phyloP scores from a whole-genome alignment of 2,797 vertebrate species.

The Takifugu rubripes region DNA sequence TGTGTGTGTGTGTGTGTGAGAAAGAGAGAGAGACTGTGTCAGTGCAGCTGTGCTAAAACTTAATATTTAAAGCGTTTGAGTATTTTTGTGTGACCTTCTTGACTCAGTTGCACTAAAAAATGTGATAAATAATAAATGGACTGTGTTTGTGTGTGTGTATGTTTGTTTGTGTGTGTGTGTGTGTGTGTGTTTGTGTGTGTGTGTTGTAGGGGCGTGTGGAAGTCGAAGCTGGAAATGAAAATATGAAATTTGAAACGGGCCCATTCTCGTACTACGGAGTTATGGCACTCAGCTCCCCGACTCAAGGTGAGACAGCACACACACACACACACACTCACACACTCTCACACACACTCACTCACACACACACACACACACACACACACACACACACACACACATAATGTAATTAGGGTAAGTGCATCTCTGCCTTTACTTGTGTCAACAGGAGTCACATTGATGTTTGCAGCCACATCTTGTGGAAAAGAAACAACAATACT shows the following conservation, averaged over 20 bases:
- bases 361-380: background rate
- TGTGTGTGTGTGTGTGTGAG: constrained; percentile 16
- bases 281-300: constrained; percentile 80
- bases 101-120: too few species aligned
- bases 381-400: background rate
- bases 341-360: constrained; percentile 3
- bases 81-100: constrained; percentile 45
- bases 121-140: background rate
- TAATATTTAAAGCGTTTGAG: constrained; percentile 53
- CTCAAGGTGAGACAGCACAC: constrained; percentile 63
- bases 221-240: constrained; percentile 92
- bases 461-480: too few species aligned
- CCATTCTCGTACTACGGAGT: constrained; percentile 94
- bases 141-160: constrained; percentile 11
- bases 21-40: constrained; percentile 15
- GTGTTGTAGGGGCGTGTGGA: constrained; percentile 88
- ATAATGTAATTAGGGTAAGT: background rate
- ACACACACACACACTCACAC: constrained; percentile 8
- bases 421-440: too few species aligned
- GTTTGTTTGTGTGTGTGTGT: constrained; percentile 16
- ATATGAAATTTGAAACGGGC: constrained; percentile 96
- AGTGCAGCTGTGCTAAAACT: constrained; percentile 33
- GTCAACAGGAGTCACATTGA: too few species aligned
- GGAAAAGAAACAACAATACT: too few species aligned
- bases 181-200: constrained; percentile 18